These are phyloP conservation scores for Megamerina dolium DNA, from an alignment of 2,888 invertebrate genomes.

Conservation along the genomic window DNA sequence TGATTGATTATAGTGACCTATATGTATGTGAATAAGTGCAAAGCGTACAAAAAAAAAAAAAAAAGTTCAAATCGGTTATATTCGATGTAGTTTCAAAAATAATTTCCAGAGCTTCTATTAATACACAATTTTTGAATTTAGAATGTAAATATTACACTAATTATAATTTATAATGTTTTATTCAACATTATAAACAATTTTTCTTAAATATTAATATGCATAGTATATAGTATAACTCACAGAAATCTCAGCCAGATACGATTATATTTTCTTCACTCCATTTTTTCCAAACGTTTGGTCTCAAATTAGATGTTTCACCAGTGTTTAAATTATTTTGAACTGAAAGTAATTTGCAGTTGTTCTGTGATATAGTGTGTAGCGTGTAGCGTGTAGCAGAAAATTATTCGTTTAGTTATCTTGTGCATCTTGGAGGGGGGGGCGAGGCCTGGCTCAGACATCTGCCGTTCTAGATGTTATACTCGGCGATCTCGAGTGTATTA, in stretches of 20 bases:
- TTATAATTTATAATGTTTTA: no score
- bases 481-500: constrained; percentile 80
- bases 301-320: background rate
- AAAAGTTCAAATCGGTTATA: background rate
- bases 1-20: no score
- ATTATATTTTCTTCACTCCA: no score
- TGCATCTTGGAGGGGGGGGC: constrained; percentile 62
- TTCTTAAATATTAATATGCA: no score
- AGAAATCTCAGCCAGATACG: no score
- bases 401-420: constrained; percentile 44
- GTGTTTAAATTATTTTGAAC: constrained; percentile 7
- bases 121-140: no score
- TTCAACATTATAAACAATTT: no score
- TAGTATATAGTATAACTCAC: no score
- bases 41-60: background rate
- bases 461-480: constrained; percentile 76
- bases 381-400: constrained; percentile 25
- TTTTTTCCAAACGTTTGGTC: no score
- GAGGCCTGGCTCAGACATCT: constrained; percentile 79
- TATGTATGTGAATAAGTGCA: background rate
- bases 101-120: no score
- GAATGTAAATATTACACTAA: no score
- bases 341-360: constrained; percentile 13
- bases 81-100: background rate
- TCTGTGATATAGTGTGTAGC: constrained; percentile 10